Conservation (phyloP, 1,140 invertebrate species). For the Drosophila lacertosa region DNA sequence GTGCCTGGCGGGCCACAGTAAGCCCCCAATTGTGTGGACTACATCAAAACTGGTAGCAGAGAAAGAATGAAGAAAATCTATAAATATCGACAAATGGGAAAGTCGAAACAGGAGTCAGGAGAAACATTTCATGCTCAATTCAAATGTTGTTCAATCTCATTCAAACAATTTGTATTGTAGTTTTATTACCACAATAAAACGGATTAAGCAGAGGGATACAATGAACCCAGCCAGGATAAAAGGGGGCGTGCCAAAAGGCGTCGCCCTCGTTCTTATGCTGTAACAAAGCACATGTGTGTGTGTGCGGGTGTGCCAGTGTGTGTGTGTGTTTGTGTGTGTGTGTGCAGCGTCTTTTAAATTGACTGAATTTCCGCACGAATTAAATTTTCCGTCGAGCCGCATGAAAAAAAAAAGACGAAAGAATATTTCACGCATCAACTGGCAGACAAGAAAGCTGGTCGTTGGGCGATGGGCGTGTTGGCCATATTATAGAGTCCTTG, state of each 20-base stretch:
- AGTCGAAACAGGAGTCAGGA: conserved; percentile 21
- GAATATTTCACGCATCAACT: conserved; percentile 77
- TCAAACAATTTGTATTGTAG: conserved; percentile 82
- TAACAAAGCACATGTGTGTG: background rate
- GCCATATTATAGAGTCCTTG: conserved; percentile 73
- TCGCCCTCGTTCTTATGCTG: conserved; percentile 28
- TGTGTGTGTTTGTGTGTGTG: conserved; percentile 13
- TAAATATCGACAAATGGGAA: conserved; percentile 30
- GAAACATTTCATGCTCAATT: conserved; percentile 74
- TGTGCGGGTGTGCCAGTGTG: conserved; percentile 20
- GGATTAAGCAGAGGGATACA: conserved; percentile 73
- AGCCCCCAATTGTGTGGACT: background rate
- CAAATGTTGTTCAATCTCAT: conserved; percentile 80
- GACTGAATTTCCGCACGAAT: conserved; percentile 82
- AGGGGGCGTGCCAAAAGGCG: conserved; percentile 52
- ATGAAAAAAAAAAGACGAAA: conserved; percentile 32
- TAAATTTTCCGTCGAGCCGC: conserved; percentile 60
- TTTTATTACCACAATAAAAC: conserved; percentile 83
- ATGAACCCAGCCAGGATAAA: conserved; percentile 58
- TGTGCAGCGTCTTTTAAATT: conserved; percentile 68
- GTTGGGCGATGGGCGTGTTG: conserved; percentile 51
- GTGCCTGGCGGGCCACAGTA: background rate
- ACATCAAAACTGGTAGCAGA: conserved; percentile 11
- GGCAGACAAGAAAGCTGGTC: conserved; percentile 55
- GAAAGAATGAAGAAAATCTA: conserved; percentile 22